Evolutionary conservation across 2,797 vertebrate genomes (phyloP).

Genomic region (Arvicola amphibius): DNA sequence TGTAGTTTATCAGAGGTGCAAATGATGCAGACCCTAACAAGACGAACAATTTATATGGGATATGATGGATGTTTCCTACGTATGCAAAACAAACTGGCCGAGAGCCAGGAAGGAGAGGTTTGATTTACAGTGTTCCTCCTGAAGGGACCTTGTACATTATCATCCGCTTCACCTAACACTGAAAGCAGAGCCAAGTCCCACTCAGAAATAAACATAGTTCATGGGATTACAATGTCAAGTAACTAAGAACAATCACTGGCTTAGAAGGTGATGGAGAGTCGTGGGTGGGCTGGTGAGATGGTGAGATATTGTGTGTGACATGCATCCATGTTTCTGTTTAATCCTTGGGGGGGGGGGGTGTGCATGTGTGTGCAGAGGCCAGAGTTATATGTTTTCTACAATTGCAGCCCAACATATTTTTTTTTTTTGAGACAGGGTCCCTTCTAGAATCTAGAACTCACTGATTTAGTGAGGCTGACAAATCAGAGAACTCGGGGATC

Average conservation of each 20-base stretch:
- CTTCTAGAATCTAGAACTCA: not conserved
- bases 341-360: not conserved
- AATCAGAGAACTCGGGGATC: not conserved
- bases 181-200: not conserved
- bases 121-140: not conserved
- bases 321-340: not conserved
- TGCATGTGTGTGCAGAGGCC: not conserved
- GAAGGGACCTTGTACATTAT: not conserved
- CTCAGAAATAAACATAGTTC: not conserved
- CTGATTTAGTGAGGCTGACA: not conserved
- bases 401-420: not conserved
- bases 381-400: not conserved
- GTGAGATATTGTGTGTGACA: not conserved
- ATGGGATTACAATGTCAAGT: not conserved
- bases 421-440: not conserved
- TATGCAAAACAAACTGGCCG: not conserved
- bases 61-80: not conserved
- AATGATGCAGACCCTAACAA: not conserved
- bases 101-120: not conserved
- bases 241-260: not conserved
- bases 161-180: not conserved
- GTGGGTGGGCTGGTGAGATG: not conserved
- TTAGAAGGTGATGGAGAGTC: not conserved
- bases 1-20: fast-evolving
- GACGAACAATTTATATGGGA: not conserved